Percentiles rank a stretch among this genome's conserved stretches.
Evolutionary conservation across 2,797 vertebrate genomes (phyloP).

Genomic region (Labeo calbasu): DNA sequence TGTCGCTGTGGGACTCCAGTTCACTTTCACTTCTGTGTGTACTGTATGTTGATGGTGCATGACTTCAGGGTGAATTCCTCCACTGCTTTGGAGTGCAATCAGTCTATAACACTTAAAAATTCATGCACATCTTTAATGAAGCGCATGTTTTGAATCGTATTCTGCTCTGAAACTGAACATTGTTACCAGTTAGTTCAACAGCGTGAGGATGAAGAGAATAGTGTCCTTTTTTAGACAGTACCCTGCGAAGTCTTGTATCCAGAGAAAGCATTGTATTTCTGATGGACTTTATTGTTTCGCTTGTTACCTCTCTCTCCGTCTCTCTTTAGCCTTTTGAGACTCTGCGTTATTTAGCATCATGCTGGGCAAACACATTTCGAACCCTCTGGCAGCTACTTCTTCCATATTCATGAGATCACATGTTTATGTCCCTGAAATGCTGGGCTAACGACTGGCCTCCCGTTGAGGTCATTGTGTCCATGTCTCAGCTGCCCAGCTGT

Average conservation of each 20-base stretch:
- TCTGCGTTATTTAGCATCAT: constrained; percentile 5
- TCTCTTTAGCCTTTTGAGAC: constrained; percentile 15
- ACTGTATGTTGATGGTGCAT: constrained; percentile 2
- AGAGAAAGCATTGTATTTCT: neutral
- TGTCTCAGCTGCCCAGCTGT: constrained; percentile 12
- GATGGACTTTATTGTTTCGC: neutral
- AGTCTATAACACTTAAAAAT: neutral
- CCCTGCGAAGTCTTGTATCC: neutral
- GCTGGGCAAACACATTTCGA: constrained; percentile 21
- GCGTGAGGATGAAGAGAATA: neutral
- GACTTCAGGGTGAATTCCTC: constrained; percentile 28
- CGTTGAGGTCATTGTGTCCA: constrained; percentile 24
- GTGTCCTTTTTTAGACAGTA: neutral
- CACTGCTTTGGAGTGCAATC: constrained; percentile 47
- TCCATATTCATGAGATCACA: constrained; percentile 45
- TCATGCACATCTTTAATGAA: neutral
- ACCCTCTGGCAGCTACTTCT: constrained; percentile 21
- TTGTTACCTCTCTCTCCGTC: neutral
- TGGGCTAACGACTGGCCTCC: constrained; percentile 12
- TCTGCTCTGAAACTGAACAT: neutral
- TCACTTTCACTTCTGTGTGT: neutral
- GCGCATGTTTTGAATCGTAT: neutral
- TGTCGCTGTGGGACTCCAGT: constrained; percentile 8
- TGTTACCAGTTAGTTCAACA: neutral
- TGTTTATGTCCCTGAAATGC: constrained; percentile 21